Evolutionary conservation across 2,797 vertebrate genomes (phyloP).

Genomic region (Poliocrania exsul): DNA sequence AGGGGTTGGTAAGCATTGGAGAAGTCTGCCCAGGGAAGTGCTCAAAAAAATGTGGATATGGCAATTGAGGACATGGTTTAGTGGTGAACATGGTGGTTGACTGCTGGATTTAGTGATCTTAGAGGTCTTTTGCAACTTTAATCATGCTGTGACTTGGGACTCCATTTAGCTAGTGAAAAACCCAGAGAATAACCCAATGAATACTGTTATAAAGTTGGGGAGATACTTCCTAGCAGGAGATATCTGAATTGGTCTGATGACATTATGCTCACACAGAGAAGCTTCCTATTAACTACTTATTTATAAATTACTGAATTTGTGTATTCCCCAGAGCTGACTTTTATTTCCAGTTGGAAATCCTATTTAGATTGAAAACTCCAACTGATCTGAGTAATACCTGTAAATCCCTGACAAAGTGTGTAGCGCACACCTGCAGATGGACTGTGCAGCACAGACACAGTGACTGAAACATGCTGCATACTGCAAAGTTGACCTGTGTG

Average conservation of each 20-base stretch:
- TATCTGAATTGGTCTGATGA: not conserved
- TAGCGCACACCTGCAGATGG: not conserved
- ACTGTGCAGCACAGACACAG: not conserved
- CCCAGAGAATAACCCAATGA: not conserved
- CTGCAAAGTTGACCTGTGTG: not conserved
- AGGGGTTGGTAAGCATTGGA: not conserved
- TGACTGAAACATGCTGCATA: not conserved
- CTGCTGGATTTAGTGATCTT: not conserved
- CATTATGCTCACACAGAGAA: not conserved
- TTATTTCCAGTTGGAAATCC: not conserved
- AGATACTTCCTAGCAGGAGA: not conserved
- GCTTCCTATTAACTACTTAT: not conserved
- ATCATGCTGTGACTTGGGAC: not conserved
- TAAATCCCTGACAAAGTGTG: not conserved
- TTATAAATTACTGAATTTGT: not conserved
- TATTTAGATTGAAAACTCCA: not conserved
- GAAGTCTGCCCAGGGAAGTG: not conserved
- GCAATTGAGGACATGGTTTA: not conserved
- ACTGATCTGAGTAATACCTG: not conserved
- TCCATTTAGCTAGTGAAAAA: not conserved
- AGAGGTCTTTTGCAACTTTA: not conserved
- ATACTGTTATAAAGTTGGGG: not conserved
- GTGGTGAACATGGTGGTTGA: not conserved
- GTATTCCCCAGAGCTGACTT: not conserved
- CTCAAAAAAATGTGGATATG: not conserved